Percentiles rank a stretch among this genome's conserved stretches.
phyloP scores from a whole-genome alignment of 1,140 invertebrate species.

The Drosophila repleta region DNA sequence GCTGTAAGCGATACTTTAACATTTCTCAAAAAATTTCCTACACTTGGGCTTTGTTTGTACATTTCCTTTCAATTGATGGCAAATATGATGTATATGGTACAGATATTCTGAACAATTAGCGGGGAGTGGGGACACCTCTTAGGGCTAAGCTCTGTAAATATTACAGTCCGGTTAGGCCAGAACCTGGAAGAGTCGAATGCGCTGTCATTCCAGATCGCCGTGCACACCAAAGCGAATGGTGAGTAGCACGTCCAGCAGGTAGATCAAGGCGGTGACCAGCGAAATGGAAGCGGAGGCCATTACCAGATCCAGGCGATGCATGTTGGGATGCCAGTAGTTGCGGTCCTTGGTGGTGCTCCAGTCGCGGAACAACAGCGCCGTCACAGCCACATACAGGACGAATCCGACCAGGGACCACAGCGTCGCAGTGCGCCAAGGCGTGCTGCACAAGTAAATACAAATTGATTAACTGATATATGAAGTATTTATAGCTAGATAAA shows the following conservation, averaged over 20 bases:
- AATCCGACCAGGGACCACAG: constrained; percentile 73
- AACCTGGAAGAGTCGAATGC: constrained; percentile 30
- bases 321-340: constrained; percentile 83
- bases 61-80: constrained; percentile 72
- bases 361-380: constrained; percentile 73
- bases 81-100: constrained; percentile 60
- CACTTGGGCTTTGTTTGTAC: constrained; percentile 62
- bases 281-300: constrained; percentile 78
- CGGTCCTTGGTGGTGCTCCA: constrained; percentile 81
- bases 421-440: constrained; percentile 74
- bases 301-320: constrained; percentile 80
- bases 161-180: constrained; percentile 58
- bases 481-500: too few species aligned
- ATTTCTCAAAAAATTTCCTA: constrained; percentile 36
- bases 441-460: constrained; percentile 36
- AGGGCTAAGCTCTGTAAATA: constrained; percentile 71
- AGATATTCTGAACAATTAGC: constrained; percentile 52
- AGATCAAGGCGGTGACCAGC: constrained; percentile 70
- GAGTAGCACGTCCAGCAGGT: constrained; percentile 71
- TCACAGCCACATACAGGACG: constrained; percentile 68
- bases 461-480: background rate
- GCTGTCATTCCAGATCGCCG: constrained; percentile 76
- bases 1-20: constrained; percentile 40
- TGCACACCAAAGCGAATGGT: constrained; percentile 77
- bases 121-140: constrained; percentile 41